Evolutionary conservation across 2,113 vertebrate species (phyloP).

Genomic region (Rhea pennata): DNA sequence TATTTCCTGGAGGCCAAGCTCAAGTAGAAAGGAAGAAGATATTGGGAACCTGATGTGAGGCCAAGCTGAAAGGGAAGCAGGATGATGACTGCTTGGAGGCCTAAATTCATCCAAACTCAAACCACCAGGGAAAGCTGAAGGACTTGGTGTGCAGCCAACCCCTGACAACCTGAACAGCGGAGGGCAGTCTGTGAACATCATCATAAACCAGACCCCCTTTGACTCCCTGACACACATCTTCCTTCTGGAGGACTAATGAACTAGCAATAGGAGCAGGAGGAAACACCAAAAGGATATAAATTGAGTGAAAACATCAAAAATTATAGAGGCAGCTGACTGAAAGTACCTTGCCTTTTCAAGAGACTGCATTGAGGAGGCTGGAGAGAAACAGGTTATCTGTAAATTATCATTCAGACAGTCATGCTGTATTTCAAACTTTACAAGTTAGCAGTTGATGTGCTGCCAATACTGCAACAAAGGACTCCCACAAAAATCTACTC

Average conservation of each 20-base stretch:
- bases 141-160: conserved; percentile 54
- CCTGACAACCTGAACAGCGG: background rate
- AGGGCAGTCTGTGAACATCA: conserved; percentile 54
- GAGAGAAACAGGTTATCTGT: background rate
- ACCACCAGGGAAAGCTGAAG: conserved; percentile 19
- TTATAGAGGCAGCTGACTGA: background rate
- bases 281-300: conserved; percentile 34
- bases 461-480: conserved; percentile 36
- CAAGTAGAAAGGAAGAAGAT: conserved; percentile 19
- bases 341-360: conserved; percentile 5
- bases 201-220: conserved; percentile 42
- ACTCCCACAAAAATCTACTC: background rate
- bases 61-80: conserved; percentile 42
- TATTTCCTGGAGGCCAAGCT: conserved; percentile 34
- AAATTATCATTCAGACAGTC: background rate
- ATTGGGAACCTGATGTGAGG: background rate
- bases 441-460: background rate
- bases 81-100: conserved; percentile 33
- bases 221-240: conserved; percentile 37
- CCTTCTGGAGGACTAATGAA: conserved; percentile 58
- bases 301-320: conserved; percentile 41
- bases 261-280: conserved; percentile 31
- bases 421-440: background rate
- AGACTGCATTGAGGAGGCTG: background rate
- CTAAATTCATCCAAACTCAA: conserved; percentile 49